phyloP scores from a whole-genome alignment of 1,140 invertebrate genomes.

The Nasonia longicornis region DNA sequence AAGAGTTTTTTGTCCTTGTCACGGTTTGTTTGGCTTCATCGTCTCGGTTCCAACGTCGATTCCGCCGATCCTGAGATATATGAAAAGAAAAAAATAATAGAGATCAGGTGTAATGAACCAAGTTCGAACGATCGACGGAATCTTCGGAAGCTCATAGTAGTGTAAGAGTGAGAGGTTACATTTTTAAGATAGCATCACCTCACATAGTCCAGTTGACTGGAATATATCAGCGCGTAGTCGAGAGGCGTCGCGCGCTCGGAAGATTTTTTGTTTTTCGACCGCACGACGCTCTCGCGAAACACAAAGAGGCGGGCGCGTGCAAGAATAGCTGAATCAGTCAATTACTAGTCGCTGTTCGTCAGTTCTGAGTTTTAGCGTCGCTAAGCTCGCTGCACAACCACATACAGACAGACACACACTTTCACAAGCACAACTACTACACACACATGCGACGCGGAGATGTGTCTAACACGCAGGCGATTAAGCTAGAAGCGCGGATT shows the following conservation, averaged over 20 bases:
- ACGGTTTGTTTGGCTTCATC: constrained; percentile 4
- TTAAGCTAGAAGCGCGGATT: constrained; percentile 6
- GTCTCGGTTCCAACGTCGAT: not conserved
- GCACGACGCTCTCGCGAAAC: not conserved
- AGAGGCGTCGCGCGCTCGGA: not conserved
- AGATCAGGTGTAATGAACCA: not conserved
- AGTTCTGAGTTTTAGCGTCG: constrained; percentile 57
- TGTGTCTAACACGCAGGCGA: not conserved
- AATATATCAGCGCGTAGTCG: not conserved
- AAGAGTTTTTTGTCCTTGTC: not conserved
- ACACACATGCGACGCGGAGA: not conserved
- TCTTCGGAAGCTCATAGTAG: not conserved
- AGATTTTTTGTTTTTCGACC: not conserved
- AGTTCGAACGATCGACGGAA: constrained; percentile 1
- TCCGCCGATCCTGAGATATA: not conserved
- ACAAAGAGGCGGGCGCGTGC: constrained; percentile 8
- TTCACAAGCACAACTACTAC: not conserved
- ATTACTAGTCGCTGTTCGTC: constrained; percentile 67
- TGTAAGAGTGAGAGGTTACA: not conserved
- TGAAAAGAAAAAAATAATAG: not conserved
- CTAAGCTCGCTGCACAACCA: not conserved
- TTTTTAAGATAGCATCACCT: not conserved
- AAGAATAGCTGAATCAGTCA: constrained; percentile 66
- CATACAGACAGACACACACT: not conserved
- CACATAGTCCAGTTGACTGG: constrained; percentile 12